Conservation (phyloP, 2,888 invertebrate species). For the Apeira syringaria region DNA sequence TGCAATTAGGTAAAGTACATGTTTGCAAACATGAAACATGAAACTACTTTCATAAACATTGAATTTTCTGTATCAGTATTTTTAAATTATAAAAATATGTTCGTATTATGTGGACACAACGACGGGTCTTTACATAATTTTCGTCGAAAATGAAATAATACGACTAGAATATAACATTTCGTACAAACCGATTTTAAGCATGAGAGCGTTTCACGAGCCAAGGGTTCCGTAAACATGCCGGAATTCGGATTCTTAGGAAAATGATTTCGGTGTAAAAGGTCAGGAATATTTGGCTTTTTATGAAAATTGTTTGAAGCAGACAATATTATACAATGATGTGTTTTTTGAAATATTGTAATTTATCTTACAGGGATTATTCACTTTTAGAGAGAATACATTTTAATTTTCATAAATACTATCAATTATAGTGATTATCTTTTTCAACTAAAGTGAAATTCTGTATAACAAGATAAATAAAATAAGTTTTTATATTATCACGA, state of each 20-base stretch:
- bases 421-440: too few species aligned
- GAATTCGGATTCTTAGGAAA: constrained; percentile 26
- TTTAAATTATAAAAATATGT: constrained; percentile 11
- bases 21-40: constrained; percentile 1
- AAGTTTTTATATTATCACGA: too few species aligned
- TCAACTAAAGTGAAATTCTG: too few species aligned
- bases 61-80: constrained; percentile 3
- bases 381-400: too few species aligned
- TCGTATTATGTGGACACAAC: neutral
- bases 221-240: constrained; percentile 29
- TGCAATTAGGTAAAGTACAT: constrained; percentile 21
- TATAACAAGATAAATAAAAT: too few species aligned
- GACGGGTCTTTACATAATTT: neutral
- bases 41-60: neutral
- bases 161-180: constrained; percentile 16
- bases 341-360: constrained; percentile 14
- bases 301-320: constrained; percentile 22
- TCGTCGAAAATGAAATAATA: constrained; percentile 3
- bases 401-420: too few species aligned
- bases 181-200: constrained; percentile 29
- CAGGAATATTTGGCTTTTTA: constrained; percentile 27
- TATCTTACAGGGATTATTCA: too few species aligned
- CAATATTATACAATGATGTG: constrained; percentile 22
- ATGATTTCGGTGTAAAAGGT: constrained; percentile 25
- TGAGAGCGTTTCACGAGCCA: constrained; percentile 27